Conservation (phyloP, 2,797 vertebrate species). For the Cynopterus sphinx region DNA sequence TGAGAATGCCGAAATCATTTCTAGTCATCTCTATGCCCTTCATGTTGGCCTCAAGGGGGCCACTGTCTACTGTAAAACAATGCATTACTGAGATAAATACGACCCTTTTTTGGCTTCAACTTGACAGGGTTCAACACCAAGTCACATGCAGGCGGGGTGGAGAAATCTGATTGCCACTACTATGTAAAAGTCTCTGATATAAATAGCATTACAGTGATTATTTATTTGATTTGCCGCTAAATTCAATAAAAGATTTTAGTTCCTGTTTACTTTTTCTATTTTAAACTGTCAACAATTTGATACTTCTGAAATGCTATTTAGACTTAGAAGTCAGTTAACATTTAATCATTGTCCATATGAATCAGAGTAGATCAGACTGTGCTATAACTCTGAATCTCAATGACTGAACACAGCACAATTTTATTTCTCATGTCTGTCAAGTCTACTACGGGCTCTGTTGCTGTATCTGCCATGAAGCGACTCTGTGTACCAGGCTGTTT, state of each 20-base stretch:
- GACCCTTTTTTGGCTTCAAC: rapidly evolving
- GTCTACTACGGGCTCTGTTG: neutral
- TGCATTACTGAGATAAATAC: neutral
- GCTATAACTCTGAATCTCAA: neutral
- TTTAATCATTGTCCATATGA: neutral
- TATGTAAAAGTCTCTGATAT: neutral
- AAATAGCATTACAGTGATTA: neutral
- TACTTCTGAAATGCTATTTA: neutral
- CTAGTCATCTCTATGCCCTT: neutral
- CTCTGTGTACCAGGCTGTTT: neutral
- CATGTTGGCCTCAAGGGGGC: rapidly evolving
- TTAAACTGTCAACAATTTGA: neutral
- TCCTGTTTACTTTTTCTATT: neutral
- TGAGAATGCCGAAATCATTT: neutral
- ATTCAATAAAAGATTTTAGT: neutral
- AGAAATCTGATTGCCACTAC: neutral
- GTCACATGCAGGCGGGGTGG: neutral
- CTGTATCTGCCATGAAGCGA: neutral
- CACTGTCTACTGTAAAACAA: neutral
- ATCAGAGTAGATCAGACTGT: neutral
- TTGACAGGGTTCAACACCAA: neutral
- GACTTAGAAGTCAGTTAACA: neutral
- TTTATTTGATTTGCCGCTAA: neutral
- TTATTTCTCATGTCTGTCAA: neutral
- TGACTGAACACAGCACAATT: neutral